phyloP scores from a whole-genome alignment of 2,797 vertebrate species.

The Darevskia mixta region DNA sequence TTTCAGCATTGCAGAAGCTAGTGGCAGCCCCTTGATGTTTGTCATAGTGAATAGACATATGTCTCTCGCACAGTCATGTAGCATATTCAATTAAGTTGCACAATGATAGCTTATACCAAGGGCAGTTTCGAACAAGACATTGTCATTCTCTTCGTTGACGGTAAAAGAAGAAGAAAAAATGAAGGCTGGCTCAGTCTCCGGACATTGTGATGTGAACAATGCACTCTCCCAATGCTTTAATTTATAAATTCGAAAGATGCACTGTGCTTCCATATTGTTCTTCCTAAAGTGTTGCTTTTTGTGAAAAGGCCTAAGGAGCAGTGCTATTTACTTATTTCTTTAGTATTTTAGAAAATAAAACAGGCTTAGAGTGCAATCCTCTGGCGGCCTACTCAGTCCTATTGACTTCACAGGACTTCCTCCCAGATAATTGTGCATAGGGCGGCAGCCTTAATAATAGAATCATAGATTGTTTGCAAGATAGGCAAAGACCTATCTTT shows the following conservation, averaged over 20 bases:
- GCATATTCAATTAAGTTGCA: conserved; percentile 82
- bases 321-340: conserved; percentile 43
- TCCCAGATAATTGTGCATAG: not conserved
- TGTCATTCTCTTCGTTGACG: conserved; percentile 75
- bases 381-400: not conserved
- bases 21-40: conserved; percentile 69
- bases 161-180: conserved; percentile 69
- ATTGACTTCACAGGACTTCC: not conserved
- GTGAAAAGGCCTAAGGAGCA: conserved; percentile 43
- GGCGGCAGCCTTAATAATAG: not conserved
- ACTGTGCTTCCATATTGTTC: conserved; percentile 46
- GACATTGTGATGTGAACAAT: conserved; percentile 75
- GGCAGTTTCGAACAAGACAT: conserved; percentile 78
- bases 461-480: too few relatives aligned
- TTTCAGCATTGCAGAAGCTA: conserved; percentile 70
- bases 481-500: not conserved
- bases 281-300: conserved; percentile 24
- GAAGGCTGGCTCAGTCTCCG: conserved; percentile 67
- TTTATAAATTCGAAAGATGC: conserved; percentile 58
- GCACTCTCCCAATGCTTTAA: conserved; percentile 75
- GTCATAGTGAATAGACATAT: conserved; percentile 81
- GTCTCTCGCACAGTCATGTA: conserved; percentile 76
- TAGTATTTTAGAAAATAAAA: conserved; percentile 35
- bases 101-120: conserved; percentile 77
- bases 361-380: not conserved